Evolutionary conservation across 2,888 invertebrate genomes (phyloP).

Genomic region (Drosophila antonietae): DNA sequence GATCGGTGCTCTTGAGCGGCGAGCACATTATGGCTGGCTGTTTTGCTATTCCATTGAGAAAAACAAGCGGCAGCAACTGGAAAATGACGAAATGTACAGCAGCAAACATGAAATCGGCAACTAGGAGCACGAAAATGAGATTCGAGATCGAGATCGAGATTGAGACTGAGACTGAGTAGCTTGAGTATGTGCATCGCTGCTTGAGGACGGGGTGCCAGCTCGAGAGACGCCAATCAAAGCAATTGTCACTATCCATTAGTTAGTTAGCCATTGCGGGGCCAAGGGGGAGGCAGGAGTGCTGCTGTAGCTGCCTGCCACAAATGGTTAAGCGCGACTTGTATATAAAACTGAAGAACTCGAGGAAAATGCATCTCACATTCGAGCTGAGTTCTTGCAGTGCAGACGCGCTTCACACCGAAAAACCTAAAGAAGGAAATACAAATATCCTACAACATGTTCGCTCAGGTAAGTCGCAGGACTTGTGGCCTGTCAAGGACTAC

Average conservation of each 20-base stretch:
- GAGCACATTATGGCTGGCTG: slow-evolving; percentile 21
- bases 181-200: slow-evolving; percentile 31
- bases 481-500: background rate
- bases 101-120: slow-evolving; percentile 64
- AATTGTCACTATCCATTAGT: slow-evolving; percentile 74
- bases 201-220: slow-evolving; percentile 25
- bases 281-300: background rate
- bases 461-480: slow-evolving; percentile 77
- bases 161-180: slow-evolving; percentile 15
- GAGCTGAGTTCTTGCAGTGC: slow-evolving; percentile 83
- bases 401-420: slow-evolving; percentile 59
- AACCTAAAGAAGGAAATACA: slow-evolving; percentile 20
- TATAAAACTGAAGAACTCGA: slow-evolving; percentile 84
- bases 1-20: slow-evolving; percentile 56
- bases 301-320: slow-evolving; percentile 22
- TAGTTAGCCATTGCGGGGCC: slow-evolving; percentile 17
- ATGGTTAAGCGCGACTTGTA: slow-evolving; percentile 45
- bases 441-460: slow-evolving; percentile 76
- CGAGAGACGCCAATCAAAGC: slow-evolving; percentile 59
- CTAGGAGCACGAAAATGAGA: slow-evolving; percentile 35
- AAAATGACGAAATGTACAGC: slow-evolving; percentile 70
- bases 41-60: slow-evolving; percentile 71
- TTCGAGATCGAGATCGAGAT: slow-evolving; percentile 16
- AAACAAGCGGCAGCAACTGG: slow-evolving; percentile 30
- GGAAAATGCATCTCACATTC: slow-evolving; percentile 83